Percentiles rank a stretch among this genome's conserved stretches.
Conservation (phyloP, 2,797 vertebrate species). For the Chloroceryle amazona region DNA sequence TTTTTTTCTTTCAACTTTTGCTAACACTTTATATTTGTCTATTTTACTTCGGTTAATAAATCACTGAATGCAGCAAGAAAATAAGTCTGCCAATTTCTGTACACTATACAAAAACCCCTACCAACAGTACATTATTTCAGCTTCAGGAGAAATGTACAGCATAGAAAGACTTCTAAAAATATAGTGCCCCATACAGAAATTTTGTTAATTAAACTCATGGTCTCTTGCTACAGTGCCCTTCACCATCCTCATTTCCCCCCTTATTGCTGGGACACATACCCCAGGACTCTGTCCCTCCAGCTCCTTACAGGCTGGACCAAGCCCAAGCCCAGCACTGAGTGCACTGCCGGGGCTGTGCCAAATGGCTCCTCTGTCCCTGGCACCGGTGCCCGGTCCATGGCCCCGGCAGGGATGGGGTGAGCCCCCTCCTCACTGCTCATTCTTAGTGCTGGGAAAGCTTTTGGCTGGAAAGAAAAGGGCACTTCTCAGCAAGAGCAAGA, state of each 20-base stretch:
- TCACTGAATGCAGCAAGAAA: constrained; percentile 86
- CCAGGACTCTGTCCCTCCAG: not conserved
- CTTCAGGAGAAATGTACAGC: constrained; percentile 80
- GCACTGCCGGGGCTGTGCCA: not conserved
- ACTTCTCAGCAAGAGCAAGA: fast-evolving
- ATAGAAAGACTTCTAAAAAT: constrained; percentile 77
- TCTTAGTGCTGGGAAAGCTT: not conserved
- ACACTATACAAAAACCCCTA: constrained; percentile 84
- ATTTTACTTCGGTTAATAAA: constrained; percentile 83
- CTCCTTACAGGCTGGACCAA: not conserved
- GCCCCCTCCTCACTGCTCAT: not conserved
- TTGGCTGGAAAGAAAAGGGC: not conserved
- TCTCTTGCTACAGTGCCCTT: constrained; percentile 55
- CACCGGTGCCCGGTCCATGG: not conserved
- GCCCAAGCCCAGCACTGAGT: not conserved
- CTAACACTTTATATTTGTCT: constrained; percentile 82
- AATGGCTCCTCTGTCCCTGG: not conserved
- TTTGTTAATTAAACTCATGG: constrained; percentile 39
- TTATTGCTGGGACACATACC: constrained; percentile 48
- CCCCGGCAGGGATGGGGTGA: not conserved
- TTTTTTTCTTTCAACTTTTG: constrained; percentile 65
- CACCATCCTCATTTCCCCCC: not conserved
- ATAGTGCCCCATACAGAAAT: constrained; percentile 67
- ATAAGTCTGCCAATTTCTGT: constrained; percentile 86
- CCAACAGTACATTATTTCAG: constrained; percentile 71